These are phyloP conservation scores for Ooceraea biroi DNA, from an alignment of 1,140 invertebrate genomes.

Conservation along the genomic window DNA sequence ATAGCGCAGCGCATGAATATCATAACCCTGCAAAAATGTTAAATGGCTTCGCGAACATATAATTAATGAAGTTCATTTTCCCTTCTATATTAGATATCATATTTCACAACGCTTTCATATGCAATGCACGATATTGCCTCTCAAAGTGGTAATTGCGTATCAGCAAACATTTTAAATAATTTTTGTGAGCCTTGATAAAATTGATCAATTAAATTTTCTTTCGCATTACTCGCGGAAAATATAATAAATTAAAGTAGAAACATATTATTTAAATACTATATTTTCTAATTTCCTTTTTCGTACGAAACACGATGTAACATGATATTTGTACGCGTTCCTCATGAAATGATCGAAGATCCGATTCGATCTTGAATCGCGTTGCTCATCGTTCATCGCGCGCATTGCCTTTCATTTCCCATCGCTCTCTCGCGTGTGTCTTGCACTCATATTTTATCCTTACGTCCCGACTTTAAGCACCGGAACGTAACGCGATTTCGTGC, in stretches of 20 bases:
- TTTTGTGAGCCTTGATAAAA: too few species aligned
- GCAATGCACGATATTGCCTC: not conserved
- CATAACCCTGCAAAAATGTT: not conserved
- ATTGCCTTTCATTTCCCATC: not conserved
- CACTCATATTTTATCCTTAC: conserved; percentile 38
- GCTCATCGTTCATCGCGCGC: not conserved
- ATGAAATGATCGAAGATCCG: too few species aligned
- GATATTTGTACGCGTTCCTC: too few species aligned
- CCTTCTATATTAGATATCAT: not conserved
- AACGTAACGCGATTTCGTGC: conserved; percentile 35
- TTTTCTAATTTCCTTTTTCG: too few species aligned
- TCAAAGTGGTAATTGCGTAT: not conserved
- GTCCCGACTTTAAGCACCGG: conserved; percentile 33
- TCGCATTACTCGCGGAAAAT: too few species aligned
- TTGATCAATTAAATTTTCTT: too few species aligned
- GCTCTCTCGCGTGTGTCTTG: not conserved
- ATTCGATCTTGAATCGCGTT: too few species aligned
- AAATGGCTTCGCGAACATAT: not conserved
- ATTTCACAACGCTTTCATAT: conserved; percentile 1
- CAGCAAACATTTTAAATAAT: not conserved
- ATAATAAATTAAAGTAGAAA: too few species aligned
- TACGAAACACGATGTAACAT: too few species aligned
- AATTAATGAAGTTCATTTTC: not conserved
- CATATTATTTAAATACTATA: too few species aligned
- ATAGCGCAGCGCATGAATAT: not conserved